Evolutionary conservation across 1,140 invertebrate genomes (phyloP).

Genomic region (Sitodiplosis mosellana): DNA sequence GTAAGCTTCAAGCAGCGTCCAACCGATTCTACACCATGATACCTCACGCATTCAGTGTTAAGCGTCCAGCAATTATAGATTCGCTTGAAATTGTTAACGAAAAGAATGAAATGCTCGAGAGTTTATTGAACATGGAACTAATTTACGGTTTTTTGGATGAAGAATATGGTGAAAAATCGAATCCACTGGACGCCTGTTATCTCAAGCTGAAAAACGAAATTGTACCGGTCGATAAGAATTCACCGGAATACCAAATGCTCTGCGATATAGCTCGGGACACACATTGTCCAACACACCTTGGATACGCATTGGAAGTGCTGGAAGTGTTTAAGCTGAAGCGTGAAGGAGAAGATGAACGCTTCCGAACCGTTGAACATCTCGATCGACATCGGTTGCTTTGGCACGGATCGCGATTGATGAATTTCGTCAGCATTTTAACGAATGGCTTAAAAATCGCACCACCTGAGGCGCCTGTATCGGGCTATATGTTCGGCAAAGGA

Average conservation of each 20-base stretch:
- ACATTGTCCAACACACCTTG: constrained; percentile 65
- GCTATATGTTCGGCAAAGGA: constrained; percentile 92
- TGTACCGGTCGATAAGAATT: constrained; percentile 44
- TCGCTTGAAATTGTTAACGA: constrained; percentile 54
- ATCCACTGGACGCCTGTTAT: constrained; percentile 76
- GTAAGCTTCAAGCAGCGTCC: constrained; percentile 57
- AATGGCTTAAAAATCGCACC: constrained; percentile 95
- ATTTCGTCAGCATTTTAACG: constrained; percentile 89
- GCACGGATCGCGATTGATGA: constrained; percentile 90
- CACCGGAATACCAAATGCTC: constrained; percentile 59
- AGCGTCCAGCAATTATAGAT: constrained; percentile 64
- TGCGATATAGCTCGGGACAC: constrained; percentile 68
- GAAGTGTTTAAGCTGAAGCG: constrained; percentile 59
- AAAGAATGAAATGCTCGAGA: constrained; percentile 84
- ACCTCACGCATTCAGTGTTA: constrained; percentile 83
- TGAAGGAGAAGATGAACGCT: constrained; percentile 62
- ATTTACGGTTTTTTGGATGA: constrained; percentile 73
- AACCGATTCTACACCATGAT: constrained; percentile 89
- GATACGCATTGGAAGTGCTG: constrained; percentile 54
- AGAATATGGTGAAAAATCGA: constrained; percentile 28
- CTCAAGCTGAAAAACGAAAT: constrained; percentile 75
- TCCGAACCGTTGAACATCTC: constrained; percentile 63
- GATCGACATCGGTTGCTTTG: constrained; percentile 79
- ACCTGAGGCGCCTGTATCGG: constrained; percentile 80
- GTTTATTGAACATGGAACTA: constrained; percentile 82